Percentiles rank a stretch among this genome's conserved stretches.
phyloP scores from a whole-genome alignment of 2,797 vertebrate genomes.

The Pygocentrus nattereri region DNA sequence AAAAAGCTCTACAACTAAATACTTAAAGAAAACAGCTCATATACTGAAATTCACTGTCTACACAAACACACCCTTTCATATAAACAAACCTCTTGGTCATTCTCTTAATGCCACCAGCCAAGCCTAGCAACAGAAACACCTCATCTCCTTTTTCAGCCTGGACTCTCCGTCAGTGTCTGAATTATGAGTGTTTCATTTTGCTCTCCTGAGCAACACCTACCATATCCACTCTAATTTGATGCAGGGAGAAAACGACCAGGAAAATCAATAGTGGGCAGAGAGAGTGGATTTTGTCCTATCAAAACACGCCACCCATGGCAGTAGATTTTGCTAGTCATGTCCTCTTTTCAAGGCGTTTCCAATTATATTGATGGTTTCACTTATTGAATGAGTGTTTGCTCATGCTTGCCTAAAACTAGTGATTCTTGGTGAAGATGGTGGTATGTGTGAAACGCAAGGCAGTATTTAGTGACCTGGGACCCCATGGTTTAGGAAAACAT shows the following conservation, averaged over 20 bases:
- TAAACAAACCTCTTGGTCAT: background rate
- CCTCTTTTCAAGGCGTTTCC: slow-evolving; percentile 46
- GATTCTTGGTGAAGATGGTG: background rate
- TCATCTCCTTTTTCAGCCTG: slow-evolving; percentile 13
- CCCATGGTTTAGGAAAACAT: background rate
- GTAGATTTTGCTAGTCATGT: slow-evolving; percentile 41
- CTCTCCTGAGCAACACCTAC: slow-evolving; percentile 53
- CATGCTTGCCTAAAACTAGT: background rate
- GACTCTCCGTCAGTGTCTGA: slow-evolving; percentile 31
- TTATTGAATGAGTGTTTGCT: slow-evolving; percentile 33
- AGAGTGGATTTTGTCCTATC: slow-evolving; percentile 49
- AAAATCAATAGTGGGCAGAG: slow-evolving; percentile 52
- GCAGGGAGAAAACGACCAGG: slow-evolving; percentile 34
- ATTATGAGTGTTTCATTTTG: slow-evolving; percentile 49
- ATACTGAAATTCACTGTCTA: too few relatives aligned
- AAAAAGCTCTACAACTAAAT: too few relatives aligned
- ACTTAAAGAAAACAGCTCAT: too few relatives aligned
- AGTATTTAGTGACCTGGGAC: background rate
- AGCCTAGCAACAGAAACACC: slow-evolving; percentile 13
- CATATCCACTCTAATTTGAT: slow-evolving; percentile 55
- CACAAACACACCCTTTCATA: slow-evolving; percentile 8
- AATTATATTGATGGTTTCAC: slow-evolving; percentile 53
- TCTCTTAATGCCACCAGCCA: background rate
- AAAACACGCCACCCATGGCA: slow-evolving; percentile 35
- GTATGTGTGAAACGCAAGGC: slow-evolving; percentile 6